Conservation (phyloP, 2,113 vertebrate species). For the Podarcis cretensis region DNA sequence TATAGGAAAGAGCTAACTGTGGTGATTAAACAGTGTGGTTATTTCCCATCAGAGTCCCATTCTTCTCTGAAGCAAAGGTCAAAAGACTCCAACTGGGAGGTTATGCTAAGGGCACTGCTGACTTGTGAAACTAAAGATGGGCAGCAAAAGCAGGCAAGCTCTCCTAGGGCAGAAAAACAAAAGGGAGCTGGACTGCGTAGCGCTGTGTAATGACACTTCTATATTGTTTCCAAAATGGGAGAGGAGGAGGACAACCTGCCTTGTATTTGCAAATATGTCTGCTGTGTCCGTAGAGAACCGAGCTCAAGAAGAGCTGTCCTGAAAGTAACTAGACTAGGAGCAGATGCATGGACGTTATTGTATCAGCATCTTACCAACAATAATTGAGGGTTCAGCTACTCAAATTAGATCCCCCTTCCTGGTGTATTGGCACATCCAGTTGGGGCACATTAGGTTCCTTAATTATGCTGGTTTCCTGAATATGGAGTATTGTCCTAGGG, state of each 20-base stretch:
- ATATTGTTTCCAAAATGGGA: background rate
- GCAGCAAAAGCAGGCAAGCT: background rate
- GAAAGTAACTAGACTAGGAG: background rate
- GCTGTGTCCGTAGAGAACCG: background rate
- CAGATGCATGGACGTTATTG: background rate
- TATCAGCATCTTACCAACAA: background rate
- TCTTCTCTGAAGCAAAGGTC: background rate
- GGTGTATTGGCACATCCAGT: background rate
- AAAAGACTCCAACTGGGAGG: background rate
- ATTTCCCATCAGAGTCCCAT: background rate
- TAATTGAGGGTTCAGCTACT: background rate
- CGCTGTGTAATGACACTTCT: background rate
- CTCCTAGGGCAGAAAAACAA: background rate
- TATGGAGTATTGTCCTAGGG: background rate
- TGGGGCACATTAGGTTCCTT: background rate
- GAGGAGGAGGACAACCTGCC: too few relatives aligned
- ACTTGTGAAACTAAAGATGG: background rate
- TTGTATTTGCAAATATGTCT: background rate
- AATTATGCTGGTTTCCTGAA: background rate
- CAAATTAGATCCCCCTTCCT: background rate
- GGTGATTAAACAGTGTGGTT: background rate
- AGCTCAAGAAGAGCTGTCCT: background rate
- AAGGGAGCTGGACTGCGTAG: background rate
- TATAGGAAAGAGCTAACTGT: background rate
- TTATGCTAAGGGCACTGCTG: background rate